phyloP scores from a whole-genome alignment of 1,140 invertebrate genomes.

The Macrocentrus cingulum region DNA sequence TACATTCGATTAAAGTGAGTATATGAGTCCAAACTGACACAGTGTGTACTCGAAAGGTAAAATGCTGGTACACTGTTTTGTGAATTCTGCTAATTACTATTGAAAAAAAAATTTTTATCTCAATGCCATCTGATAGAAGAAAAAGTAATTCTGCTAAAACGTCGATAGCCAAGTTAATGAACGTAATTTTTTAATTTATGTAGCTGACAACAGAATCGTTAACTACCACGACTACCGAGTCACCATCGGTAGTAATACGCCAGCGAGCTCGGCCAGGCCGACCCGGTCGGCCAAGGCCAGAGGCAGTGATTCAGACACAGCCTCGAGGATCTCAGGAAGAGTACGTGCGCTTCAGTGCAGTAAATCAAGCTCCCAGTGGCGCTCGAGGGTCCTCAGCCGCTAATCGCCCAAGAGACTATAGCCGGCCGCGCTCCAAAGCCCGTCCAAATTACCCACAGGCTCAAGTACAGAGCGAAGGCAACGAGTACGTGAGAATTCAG shows the following conservation, averaged over 20 bases:
- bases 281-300: conserved; percentile 38
- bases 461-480: conserved; percentile 47
- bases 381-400: conserved; percentile 10
- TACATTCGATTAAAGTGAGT: too few relatives aligned
- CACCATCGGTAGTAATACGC: conserved; percentile 42
- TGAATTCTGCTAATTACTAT: too few relatives aligned
- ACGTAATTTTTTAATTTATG: neutral
- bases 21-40: too few relatives aligned
- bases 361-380: conserved; percentile 42
- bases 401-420: conserved; percentile 21
- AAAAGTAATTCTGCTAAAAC: too few relatives aligned
- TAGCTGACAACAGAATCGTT: conserved; percentile 24
- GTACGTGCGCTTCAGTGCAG: conserved; percentile 53
- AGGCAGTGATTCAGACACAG: conserved; percentile 47
- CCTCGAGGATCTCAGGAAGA: conserved; percentile 48
- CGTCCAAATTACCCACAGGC: conserved; percentile 37
- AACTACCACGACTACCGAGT: conserved; percentile 34
- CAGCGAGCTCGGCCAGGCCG: conserved; percentile 45
- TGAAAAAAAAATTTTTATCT: too few relatives aligned
- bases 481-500: conserved; percentile 51
- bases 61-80: too few relatives aligned
- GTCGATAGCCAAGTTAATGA: too few relatives aligned
- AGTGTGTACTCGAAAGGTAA: too few relatives aligned
- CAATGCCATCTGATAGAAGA: too few relatives aligned
- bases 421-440: conserved; percentile 35